These are phyloP conservation scores for Pangasius djambal DNA, from an alignment of 2,797 vertebrate genomes.

Conservation along the genomic window DNA sequence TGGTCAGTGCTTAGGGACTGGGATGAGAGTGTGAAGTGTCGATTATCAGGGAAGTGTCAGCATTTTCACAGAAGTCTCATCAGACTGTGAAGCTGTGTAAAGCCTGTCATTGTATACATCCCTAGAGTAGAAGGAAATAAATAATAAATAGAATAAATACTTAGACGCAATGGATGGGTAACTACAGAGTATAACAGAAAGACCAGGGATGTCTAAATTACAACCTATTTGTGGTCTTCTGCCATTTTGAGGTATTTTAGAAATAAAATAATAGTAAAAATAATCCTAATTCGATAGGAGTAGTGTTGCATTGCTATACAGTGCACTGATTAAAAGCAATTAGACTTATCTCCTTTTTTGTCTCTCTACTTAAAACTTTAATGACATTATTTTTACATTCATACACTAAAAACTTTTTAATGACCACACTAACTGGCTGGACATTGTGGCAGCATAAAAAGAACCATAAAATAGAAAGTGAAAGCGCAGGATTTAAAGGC, in stretches of 20 bases:
- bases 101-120: neutral
- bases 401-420: neutral
- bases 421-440: neutral
- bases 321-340: neutral
- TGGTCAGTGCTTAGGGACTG: neutral
- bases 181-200: neutral
- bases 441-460: no score
- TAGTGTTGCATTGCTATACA: neutral
- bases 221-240: neutral
- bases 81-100: neutral
- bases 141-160: neutral
- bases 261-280: neutral
- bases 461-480: no score
- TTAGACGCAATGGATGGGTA: neutral
- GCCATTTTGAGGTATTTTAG: neutral
- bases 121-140: neutral
- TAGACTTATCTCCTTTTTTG: neutral
- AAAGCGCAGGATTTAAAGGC: no score
- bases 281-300: neutral
- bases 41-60: neutral
- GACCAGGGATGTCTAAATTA: neutral
- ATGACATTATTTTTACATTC: no score
- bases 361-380: neutral
- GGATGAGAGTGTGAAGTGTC: neutral
- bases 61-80: neutral